Conservation (phyloP, 2,888 invertebrate genomes). For the Hirtodrosophila duncani region DNA sequence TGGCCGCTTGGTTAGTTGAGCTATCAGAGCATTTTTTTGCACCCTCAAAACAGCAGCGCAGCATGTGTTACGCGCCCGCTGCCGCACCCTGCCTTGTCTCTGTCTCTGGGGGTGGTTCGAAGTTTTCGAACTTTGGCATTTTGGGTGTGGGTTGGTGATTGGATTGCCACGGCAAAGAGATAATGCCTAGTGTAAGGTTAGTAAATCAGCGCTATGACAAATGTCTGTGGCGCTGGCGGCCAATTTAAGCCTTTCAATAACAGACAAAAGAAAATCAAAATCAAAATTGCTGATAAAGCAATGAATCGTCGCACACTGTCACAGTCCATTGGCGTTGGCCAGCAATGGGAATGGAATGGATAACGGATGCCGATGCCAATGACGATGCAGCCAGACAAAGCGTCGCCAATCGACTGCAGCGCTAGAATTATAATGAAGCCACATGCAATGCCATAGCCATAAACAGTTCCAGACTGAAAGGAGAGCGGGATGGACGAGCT, state of each 20-base stretch:
- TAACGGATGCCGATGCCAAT: no score
- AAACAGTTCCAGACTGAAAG: constrained; percentile 1
- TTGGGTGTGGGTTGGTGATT: constrained; percentile 4
- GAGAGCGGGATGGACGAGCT: no score
- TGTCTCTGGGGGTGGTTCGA: constrained; percentile 19
- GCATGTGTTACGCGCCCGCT: no score
- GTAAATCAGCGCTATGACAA: constrained; percentile 68
- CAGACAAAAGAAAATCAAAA: constrained; percentile 50
- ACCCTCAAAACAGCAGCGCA: constrained; percentile 24
- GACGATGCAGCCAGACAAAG: constrained; percentile 53
- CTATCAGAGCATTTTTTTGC: constrained; percentile 27
- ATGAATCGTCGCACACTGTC: constrained; percentile 62
- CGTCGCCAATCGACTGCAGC: constrained; percentile 34
- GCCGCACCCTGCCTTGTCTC: no score
- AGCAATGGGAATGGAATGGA: no score
- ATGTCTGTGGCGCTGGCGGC: constrained; percentile 28
- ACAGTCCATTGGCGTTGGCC: no score
- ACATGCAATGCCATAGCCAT: constrained; percentile 1
- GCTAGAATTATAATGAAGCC: constrained; percentile 52
- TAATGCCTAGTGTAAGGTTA: constrained; percentile 62
- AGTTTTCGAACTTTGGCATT: constrained; percentile 9
- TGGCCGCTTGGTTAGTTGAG: constrained; percentile 36
- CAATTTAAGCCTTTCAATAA: constrained; percentile 43
- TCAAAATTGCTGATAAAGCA: constrained; percentile 66
- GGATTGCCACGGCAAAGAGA: constrained; percentile 46